phyloP scores from a whole-genome alignment of 2,797 vertebrate species.

The Rhabdomys pumilio region DNA sequence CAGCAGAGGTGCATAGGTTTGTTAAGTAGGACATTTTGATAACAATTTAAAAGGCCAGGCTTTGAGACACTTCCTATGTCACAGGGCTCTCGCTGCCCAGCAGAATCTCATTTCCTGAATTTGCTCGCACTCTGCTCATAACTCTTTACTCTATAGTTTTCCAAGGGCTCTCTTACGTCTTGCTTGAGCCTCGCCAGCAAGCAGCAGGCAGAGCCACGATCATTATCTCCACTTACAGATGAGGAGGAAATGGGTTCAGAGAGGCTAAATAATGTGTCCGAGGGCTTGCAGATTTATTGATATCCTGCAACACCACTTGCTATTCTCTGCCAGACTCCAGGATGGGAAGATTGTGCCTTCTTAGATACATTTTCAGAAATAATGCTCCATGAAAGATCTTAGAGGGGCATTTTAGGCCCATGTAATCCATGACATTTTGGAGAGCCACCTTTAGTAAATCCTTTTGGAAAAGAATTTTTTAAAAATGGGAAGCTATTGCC shows the following conservation, averaged over 20 bases:
- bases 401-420: background rate
- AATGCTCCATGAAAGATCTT: background rate
- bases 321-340: conserved; percentile 31
- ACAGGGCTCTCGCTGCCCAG: background rate
- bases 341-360: conserved; percentile 54
- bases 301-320: conserved; percentile 40
- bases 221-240: conserved; percentile 44
- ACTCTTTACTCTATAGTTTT: conserved; percentile 27
- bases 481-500: background rate
- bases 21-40: background rate
- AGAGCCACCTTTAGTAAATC: conserved; percentile 38
- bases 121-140: conserved; percentile 14
- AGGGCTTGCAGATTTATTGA: conserved; percentile 65
- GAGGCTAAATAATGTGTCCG: background rate
- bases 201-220: background rate
- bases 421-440: background rate
- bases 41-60: background rate
- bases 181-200: background rate
- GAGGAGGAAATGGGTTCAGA: conserved; percentile 56
- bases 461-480: conserved; percentile 38
- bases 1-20: background rate
- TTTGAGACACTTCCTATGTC: conserved; percentile 20
- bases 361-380: conserved; percentile 56
- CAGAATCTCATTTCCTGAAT: conserved; percentile 71
- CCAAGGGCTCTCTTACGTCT: background rate